Base-by-base conservation (phyloP, 1,140 invertebrate genomes). In the Sycobia sp. region DNA sequence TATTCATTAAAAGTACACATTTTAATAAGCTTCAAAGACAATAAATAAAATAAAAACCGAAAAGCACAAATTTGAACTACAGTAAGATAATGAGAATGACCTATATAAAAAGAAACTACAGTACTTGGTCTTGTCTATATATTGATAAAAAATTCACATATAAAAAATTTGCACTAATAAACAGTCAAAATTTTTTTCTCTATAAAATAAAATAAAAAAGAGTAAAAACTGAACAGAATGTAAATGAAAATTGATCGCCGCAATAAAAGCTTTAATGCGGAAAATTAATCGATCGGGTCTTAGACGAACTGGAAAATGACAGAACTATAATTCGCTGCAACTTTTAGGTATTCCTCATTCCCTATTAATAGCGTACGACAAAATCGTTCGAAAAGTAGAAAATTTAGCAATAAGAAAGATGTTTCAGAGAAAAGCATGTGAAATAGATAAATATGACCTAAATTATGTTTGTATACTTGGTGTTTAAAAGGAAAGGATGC, bases 261-360 rank as follows among this genome's bases (percentile, higher is more conserved):
- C 4, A 39, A 34, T 46, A 49, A 10, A 49, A 38, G 2, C n/a
- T 49, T 49, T 2, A n/a, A n/a, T 4, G 27, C 25, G 38, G 23
- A 9, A 55, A 54, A 2, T 0, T n/a, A 55, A 47, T 14, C 4
- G n/a, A 43, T 36, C 20, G 20, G n/a, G 25, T 13, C n/a, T 16
- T 13, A 10, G 11, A 3, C 4, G n/a, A n/a, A 32, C 18, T 38
- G 23, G 51, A 9, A 58, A 49, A 65, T 66, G 67, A 70, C 63
- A 66, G n/a, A n/a, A n/a, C n/a, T n/a, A n/a, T 69, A 41, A 72
- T 76, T 71, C 50, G 66, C 77, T 77, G 75, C 71, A 66, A 76
- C 76, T 78, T 77, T 80, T 78, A 74, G 76, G 73, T 74, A 74
- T 68, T 70, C 47, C 36, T 46, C 20, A 20, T 53, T 47, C 10